Evolutionary conservation across 2,888 invertebrate species (phyloP), one percentile per base, ranked within the genome.

Genomic region (Ephialtes manifestator): DNA sequence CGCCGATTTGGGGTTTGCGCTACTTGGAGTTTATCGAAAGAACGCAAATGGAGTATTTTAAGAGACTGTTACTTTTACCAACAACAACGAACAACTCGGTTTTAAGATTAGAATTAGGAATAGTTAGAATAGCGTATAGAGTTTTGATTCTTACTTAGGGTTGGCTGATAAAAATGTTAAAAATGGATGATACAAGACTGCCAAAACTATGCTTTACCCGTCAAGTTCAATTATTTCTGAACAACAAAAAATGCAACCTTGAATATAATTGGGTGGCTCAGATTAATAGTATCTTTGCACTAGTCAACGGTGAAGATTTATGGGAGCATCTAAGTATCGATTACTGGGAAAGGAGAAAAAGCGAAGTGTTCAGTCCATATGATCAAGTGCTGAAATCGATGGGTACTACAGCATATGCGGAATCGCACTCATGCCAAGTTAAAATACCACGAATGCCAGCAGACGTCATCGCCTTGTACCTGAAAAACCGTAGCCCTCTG

Each of bases 1-100:
- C 70, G 0, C 79, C 81, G 13, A 39, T 82, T 1, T 85, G 85
- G 82, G 76, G 82, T 7, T 28, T 85, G n/a, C 78, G 67, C 15
- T 79, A 85, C 20, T 15, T 82, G 20, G 39, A 39, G 4, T 20
- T 48, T 4, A n/a, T 85, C 1, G 85, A 82, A 63, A 31, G 35
- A n/a, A 60, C 74, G 5, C 85, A 85, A 60, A 28, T 48, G 15
- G 51, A 67, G 20, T 76, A 55, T 70, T 76, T 75, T 46, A 75
- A 81, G 39, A 65, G 65, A 67, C n/a, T 81, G 2, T 46, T 81
- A 10, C 28, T 13, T 3, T 65, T 76, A 24, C 78, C 78, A 8
- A 53, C 7, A 31, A 53, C 31, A 7, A 77, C 77, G 4, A 39
- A 51, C 2, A 24, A 31, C 15, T 67, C 28, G 15, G 18, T 43